Evolutionary conservation across 2,888 invertebrate species (phyloP), one percentile per base, ranked within the genome.

Genomic region (Cerceris rybyensis): DNA sequence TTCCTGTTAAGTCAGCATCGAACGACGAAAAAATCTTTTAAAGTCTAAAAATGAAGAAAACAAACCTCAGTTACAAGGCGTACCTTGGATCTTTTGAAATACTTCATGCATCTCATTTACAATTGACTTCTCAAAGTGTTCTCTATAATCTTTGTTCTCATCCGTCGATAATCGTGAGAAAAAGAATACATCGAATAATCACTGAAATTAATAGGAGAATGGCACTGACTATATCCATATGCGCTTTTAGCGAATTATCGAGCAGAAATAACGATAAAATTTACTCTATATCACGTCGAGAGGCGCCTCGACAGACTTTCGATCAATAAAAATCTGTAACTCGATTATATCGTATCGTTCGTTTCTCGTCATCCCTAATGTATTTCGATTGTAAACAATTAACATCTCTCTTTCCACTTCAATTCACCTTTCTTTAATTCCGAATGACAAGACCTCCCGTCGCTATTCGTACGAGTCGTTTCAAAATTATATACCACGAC

Each of bases 371-470:
- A 61, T 9, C 50, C 11, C 55, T 65, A 61, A 8, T 65, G 66
- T 59, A 55, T 42, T 60, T 75, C 70, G 66, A 70, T 70, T 70
- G 57, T 68, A 66, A 66, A 70, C 70, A 57, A 70, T 61, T 61
- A 60, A 70, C 60, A 57, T 50, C 50, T 28, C 42, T 61, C 16
- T n/a, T 14, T 14, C 9, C 11, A 43, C 28, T 17, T 28, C 6
- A 17, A n/a, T 28, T 61, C 28, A 39, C 17, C 43, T 17, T 55
- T 17, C 16, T 43, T 8, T 11, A 5, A 28, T 11, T 4, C 28
- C 50, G 50, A 50, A 57, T 17, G 49, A 72, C 60, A 57, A 66
- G 59, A 52, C n/a, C 50, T 11, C 61, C 46, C 17, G 13, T 17
- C 17, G n/a, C 57, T 17, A 42, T 43, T 41, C 28, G 7, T 41